Evolutionary conservation across 2,797 vertebrate species (phyloP).

Genomic region (Siniperca obscura): DNA sequence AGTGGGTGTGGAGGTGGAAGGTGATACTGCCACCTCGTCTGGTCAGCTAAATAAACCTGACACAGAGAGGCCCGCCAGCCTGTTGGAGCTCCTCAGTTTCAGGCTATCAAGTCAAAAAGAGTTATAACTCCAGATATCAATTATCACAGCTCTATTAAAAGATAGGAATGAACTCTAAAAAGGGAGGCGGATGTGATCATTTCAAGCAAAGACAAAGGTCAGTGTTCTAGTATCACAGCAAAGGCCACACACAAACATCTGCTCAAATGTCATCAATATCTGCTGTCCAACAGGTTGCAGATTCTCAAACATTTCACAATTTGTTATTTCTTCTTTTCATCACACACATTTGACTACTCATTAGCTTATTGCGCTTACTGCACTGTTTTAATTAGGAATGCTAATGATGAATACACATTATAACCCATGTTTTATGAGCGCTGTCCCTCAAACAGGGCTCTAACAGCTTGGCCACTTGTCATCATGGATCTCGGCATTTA

Average conservation of each 20-base stretch:
- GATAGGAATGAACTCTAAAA: background rate
- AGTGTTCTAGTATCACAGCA: background rate
- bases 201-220: background rate
- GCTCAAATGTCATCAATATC: slow-evolving; percentile 1
- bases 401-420: background rate
- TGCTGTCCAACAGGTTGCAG: background rate
- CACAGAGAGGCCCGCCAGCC: slow-evolving; percentile 35
- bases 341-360: background rate
- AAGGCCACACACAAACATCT: background rate
- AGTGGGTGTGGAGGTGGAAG: slow-evolving; percentile 67
- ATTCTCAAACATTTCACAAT: background rate
- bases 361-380: background rate
- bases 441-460: background rate
- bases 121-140: slow-evolving; percentile 10
- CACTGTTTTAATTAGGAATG: too few species aligned
- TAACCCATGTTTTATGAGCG: background rate
- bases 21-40: slow-evolving; percentile 60
- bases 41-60: slow-evolving; percentile 56
- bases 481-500: background rate
- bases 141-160: background rate
- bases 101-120: slow-evolving; percentile 35
- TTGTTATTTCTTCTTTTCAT: background rate
- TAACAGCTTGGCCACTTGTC: slow-evolving; percentile 1
- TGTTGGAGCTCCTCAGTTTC: slow-evolving; percentile 32
- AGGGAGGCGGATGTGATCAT: background rate